Evolutionary conservation across 2,888 invertebrate species (phyloP).

Genomic region (Nezara viridula): DNA sequence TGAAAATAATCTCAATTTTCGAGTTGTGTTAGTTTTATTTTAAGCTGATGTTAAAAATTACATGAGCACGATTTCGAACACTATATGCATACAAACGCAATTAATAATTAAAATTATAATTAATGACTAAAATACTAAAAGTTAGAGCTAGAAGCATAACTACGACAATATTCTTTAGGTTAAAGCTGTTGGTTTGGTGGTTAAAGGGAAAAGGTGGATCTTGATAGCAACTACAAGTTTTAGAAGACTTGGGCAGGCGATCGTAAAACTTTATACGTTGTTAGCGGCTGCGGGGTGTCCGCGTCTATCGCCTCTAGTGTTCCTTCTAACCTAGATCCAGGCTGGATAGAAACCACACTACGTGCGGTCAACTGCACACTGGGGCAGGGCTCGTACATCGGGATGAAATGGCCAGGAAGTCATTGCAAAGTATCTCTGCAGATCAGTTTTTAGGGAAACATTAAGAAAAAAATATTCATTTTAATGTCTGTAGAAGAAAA

Average conservation of each 20-base stretch:
- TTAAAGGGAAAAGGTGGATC: background rate
- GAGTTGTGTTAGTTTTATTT: too few relatives aligned
- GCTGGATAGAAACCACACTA: background rate
- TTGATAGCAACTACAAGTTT: background rate
- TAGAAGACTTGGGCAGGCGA: slow-evolving; percentile 26
- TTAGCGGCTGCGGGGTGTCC: background rate
- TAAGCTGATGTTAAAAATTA: too few relatives aligned
- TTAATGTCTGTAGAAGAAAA: too few relatives aligned
- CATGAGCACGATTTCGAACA: too few relatives aligned
- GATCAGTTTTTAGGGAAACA: too few relatives aligned
- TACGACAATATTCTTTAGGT: background rate
- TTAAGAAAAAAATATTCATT: too few relatives aligned
- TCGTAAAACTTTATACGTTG: slow-evolving; percentile 38
- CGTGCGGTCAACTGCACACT: background rate
- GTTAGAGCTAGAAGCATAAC: background rate
- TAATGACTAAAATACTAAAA: too few relatives aligned
- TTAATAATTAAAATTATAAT: too few relatives aligned
- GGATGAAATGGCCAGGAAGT: background rate
- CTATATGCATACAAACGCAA: too few relatives aligned
- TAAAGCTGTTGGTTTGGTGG: background rate
- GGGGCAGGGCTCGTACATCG: background rate
- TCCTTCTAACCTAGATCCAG: background rate
- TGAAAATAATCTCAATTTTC: too few relatives aligned
- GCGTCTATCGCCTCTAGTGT: background rate
- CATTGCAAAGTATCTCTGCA: background rate